Evolutionary conservation across 2,797 vertebrate genomes (phyloP).

Genomic region (Anguilla megastoma): DNA sequence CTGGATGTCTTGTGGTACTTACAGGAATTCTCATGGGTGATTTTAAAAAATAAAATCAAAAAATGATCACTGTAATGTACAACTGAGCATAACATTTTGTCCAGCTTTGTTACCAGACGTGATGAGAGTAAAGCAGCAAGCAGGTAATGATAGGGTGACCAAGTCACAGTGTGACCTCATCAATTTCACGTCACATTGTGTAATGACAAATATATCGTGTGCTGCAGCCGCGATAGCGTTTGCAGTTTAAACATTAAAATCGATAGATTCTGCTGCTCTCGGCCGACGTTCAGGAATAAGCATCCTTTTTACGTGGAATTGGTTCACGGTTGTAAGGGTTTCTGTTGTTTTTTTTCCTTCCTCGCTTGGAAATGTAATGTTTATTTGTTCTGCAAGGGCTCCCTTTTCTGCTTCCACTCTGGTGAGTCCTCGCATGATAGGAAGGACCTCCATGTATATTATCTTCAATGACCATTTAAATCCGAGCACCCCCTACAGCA

Average conservation of each 20-base stretch:
- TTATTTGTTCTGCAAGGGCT: neutral
- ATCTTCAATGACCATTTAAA: neutral
- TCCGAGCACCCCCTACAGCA: neutral
- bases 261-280: neutral
- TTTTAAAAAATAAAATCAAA: neutral
- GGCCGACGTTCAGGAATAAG: neutral
- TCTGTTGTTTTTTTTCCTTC: neutral
- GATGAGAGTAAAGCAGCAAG: neutral
- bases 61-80: neutral
- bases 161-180: neutral
- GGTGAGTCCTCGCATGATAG: neutral
- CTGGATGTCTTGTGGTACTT: neutral
- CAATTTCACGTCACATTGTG: neutral
- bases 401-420: neutral
- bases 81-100: neutral
- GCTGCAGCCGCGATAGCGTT: neutral
- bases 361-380: neutral
- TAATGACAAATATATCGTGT: neutral
- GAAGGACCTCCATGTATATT: neutral
- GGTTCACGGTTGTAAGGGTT: neutral
- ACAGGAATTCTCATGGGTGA: neutral
- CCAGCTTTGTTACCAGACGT: neutral
- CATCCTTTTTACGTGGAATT: neutral
- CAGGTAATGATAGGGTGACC: neutral
- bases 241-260: constrained; percentile 14